Evolutionary conservation across 2,797 vertebrate genomes (phyloP).

Genomic region (Danio albolineatus): DNA sequence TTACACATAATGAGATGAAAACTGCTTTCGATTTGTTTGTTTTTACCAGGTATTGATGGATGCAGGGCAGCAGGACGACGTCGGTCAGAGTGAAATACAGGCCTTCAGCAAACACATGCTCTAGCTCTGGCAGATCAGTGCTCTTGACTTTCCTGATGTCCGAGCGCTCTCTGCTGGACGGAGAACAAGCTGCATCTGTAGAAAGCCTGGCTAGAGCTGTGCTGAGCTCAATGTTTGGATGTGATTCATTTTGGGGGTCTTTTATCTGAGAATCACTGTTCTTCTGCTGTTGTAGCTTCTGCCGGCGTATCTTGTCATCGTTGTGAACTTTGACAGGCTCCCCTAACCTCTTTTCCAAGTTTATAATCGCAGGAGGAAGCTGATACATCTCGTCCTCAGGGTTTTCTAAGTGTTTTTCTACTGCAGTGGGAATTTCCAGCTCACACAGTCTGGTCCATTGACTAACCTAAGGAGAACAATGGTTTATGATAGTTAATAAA

Average conservation of each 20-base stretch:
- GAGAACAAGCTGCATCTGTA: conserved; percentile 70
- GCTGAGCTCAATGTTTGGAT: conserved; percentile 80
- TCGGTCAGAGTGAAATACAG: conserved; percentile 96
- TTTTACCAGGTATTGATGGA: conserved; percentile 93
- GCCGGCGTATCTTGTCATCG: conserved; percentile 94
- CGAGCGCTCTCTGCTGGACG: conserved; percentile 81
- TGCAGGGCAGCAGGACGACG: conserved; percentile 91
- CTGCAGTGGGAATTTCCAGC: conserved; percentile 88
- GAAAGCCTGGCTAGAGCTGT: conserved; percentile 87
- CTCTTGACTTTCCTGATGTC: conserved; percentile 90
- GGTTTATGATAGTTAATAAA: neutral
- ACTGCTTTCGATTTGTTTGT: neutral
- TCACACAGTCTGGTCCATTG: conserved; percentile 97
- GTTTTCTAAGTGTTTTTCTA: conserved; percentile 84
- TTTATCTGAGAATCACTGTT: conserved; percentile 5
- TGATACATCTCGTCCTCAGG: conserved; percentile 64
- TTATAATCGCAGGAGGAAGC: conserved; percentile 83
- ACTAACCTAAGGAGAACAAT: conserved; percentile 86
- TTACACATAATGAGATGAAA: neutral
- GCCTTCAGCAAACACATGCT: conserved; percentile 95
- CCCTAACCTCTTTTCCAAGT: conserved; percentile 86
- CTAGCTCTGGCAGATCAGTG: conserved; percentile 86
- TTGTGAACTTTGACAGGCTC: conserved; percentile 97
- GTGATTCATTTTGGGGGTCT: neutral
- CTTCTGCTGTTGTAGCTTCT: conserved; percentile 89